These are phyloP conservation scores for Avahi laniger DNA, from an alignment of 2,797 vertebrate species.

Conservation along the genomic window DNA sequence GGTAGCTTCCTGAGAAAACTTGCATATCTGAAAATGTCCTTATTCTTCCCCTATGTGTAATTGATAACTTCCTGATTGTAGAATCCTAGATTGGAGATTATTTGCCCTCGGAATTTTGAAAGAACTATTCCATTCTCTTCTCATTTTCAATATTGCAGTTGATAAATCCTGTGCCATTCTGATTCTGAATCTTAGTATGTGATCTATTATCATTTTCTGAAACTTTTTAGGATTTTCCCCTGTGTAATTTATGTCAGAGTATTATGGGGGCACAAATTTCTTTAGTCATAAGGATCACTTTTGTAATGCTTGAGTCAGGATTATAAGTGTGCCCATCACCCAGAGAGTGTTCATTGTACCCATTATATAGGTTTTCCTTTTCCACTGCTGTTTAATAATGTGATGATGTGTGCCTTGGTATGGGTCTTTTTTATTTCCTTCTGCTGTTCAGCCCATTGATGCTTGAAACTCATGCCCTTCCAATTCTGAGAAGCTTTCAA, in stretches of 20 bases:
- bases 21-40: neutral
- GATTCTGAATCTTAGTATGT: neutral
- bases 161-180: neutral
- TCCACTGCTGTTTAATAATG: neutral
- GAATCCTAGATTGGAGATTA: neutral
- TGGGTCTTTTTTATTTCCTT: neutral
- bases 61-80: neutral
- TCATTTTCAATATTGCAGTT: neutral
- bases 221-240: neutral
- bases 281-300: too few species aligned
- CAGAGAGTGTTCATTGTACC: too few species aligned
- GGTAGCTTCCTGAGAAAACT: conserved; percentile 6
- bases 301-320: too few species aligned
- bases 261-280: too few species aligned
- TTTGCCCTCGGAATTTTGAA: conserved; percentile 7
- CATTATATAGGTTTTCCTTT: neutral
- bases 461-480: conserved; percentile 24
- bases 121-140: neutral
- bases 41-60: neutral
- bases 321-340: too few species aligned
- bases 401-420: neutral
- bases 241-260: neutral
- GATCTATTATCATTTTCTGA: neutral
- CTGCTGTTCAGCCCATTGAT: neutral
- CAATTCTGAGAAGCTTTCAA: neutral